Percentiles rank a stretch among this genome's conserved stretches.
phyloP scores from a whole-genome alignment of 2,888 invertebrate species.

The Napeogenes sylphis region DNA sequence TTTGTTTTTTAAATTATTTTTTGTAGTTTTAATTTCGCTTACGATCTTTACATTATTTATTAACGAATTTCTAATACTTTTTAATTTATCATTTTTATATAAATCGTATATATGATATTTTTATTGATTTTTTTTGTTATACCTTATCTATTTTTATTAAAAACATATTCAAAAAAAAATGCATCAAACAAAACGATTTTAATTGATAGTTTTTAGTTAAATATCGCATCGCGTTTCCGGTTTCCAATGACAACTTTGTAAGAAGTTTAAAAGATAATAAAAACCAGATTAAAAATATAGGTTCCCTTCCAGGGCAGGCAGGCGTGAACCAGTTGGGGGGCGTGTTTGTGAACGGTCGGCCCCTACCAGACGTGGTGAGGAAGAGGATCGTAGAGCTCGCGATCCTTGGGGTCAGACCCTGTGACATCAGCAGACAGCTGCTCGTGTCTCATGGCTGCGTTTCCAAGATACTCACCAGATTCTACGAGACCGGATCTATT shows the following conservation, averaged over 20 bases:
- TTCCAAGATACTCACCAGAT: constrained; percentile 96
- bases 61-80: background rate
- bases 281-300: background rate
- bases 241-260: no score
- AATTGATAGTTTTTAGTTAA: no score
- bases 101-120: no score
- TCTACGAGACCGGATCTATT: constrained; percentile 98
- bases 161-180: no score
- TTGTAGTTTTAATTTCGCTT: background rate
- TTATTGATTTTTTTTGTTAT: no score
- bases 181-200: no score
- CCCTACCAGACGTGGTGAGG: constrained; percentile 95
- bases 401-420: constrained; percentile 94
- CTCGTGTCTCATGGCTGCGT: constrained; percentile 98
- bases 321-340: constrained; percentile 98
- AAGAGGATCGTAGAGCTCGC: constrained; percentile 96
- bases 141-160: no score
- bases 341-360: constrained; percentile 98
- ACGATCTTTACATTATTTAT: background rate
- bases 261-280: no score
- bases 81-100: no score
- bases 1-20: background rate
- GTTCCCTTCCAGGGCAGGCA: constrained; percentile 86
- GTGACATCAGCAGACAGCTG: constrained; percentile 96
- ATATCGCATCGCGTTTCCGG: no score